Percentiles rank a stretch among this genome's conserved stretches.
Conservation (phyloP, 2,888 invertebrate species). For the Heliconius aoede region DNA sequence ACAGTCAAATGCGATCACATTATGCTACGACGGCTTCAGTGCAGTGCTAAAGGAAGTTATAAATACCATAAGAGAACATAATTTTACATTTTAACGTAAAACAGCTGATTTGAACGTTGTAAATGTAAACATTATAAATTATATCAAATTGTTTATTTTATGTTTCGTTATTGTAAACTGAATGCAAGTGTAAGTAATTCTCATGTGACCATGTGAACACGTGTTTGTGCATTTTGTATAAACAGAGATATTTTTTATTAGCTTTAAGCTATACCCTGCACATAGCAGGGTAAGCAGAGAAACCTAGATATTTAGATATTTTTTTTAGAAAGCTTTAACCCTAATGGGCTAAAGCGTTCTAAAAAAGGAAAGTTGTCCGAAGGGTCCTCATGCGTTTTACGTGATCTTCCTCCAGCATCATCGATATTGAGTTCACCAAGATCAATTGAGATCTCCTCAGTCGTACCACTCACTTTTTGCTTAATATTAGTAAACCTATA, state of each 20-base stretch:
- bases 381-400: background rate
- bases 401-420: background rate
- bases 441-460: no score
- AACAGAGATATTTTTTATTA: background rate
- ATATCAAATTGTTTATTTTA: constrained; percentile 17
- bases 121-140: constrained; percentile 11
- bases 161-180: constrained; percentile 6
- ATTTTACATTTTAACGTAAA: constrained; percentile 5
- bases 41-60: background rate
- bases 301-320: background rate
- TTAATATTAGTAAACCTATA: background rate
- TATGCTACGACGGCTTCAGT: no score
- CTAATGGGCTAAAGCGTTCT: no score
- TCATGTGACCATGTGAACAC: constrained; percentile 13
- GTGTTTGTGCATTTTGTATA: background rate
- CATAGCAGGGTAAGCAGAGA: background rate
- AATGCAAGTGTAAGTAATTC: constrained; percentile 3
- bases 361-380: no score
- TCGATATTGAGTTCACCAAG: no score
- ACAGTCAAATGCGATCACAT: no score
- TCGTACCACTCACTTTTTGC: no score
- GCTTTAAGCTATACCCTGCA: background rate
- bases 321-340: background rate
- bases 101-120: constrained; percentile 1
- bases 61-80: background rate